These are phyloP conservation scores for Xenopus laevis DNA, from an alignment of 2,113 vertebrate species.

Conservation along the genomic window DNA sequence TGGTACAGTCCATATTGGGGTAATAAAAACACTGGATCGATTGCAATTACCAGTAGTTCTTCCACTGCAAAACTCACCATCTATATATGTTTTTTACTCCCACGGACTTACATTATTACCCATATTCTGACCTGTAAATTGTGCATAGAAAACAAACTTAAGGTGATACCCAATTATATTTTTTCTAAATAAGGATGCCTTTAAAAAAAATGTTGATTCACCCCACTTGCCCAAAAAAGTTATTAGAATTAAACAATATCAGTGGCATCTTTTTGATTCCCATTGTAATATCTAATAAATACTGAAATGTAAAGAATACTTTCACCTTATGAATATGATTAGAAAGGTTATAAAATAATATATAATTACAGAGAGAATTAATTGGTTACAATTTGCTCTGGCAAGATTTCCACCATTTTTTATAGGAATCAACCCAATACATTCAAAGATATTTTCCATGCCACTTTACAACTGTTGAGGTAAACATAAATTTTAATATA, in stretches of 20 bases:
- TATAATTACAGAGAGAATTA: slow-evolving; percentile 50
- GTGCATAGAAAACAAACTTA: too few species aligned
- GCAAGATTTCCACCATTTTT: slow-evolving; percentile 75
- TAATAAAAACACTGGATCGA: neutral
- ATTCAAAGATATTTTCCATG: slow-evolving; percentile 89
- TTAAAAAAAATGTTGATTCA: neutral
- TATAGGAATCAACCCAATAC: slow-evolving; percentile 79
- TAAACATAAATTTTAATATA: slow-evolving; percentile 85
- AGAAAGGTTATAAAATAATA: slow-evolving; percentile 58
- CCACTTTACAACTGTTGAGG: slow-evolving; percentile 82
- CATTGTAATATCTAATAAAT: slow-evolving; percentile 63
- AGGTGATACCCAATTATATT: too few species aligned
- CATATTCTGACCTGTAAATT: neutral
- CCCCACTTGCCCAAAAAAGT: neutral
- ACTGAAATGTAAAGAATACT: slow-evolving; percentile 69
- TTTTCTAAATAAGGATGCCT: too few species aligned
- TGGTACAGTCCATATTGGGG: neutral
- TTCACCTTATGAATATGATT: slow-evolving; percentile 60
- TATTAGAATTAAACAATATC: slow-evolving; percentile 37
- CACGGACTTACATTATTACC: neutral
- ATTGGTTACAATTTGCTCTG: slow-evolving; percentile 62
- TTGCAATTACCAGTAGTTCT: neutral
- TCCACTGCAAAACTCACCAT: neutral
- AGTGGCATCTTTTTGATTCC: slow-evolving; percentile 62
- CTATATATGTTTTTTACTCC: too few species aligned